These are phyloP conservation scores for Tribolium castaneum DNA, from an alignment of 1,140 invertebrate species.

Conservation along the genomic window DNA sequence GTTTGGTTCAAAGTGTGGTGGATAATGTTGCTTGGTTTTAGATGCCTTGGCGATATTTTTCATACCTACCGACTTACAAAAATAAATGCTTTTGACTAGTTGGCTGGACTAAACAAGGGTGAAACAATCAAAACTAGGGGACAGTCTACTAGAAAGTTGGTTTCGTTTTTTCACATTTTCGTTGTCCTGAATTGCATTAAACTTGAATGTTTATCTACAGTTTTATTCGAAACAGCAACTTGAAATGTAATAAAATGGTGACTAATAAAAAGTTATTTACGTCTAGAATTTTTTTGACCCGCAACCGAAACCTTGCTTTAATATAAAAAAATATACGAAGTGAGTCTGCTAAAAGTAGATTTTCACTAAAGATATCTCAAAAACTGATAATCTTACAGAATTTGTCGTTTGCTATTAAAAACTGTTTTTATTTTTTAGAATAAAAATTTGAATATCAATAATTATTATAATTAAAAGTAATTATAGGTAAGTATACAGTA, in stretches of 20 bases:
- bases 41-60: conserved; percentile 39
- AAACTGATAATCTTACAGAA: no score
- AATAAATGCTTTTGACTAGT: no score
- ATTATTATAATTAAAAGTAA: no score
- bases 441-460: no score
- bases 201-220: neutral
- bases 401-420: no score
- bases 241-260: conserved; percentile 27
- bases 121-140: neutral
- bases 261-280: conserved; percentile 22
- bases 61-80: neutral
- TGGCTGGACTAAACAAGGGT: neutral
- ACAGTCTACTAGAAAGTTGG: neutral
- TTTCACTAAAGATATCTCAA: no score
- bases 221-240: neutral
- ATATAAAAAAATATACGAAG: no score
- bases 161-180: neutral
- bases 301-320: no score
- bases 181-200: neutral
- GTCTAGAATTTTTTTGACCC: neutral
- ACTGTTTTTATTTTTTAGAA: no score
- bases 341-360: no score
- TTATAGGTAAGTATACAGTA: no score
- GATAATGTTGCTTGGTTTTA: conserved; percentile 28
- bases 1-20: neutral